Conservation (phyloP, 2,888 invertebrate genomes). For the Reticulitermes lucifugus region DNA sequence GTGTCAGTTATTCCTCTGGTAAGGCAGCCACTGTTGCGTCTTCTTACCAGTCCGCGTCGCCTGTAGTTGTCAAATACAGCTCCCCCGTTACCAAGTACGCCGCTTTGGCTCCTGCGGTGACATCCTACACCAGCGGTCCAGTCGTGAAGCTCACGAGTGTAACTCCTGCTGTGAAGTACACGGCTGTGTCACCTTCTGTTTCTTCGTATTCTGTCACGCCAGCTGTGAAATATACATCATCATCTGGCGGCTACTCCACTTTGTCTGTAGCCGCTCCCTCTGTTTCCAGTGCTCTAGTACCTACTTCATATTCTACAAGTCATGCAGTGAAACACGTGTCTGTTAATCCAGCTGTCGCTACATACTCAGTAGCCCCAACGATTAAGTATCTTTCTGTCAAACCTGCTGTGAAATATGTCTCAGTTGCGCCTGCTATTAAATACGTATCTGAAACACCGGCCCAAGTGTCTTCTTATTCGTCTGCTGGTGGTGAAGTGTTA, state of each 20-base stretch:
- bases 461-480: not conserved
- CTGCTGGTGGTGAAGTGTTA: not conserved
- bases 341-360: constrained; percentile 29
- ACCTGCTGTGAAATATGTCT: constrained; percentile 20
- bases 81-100: constrained; percentile 18
- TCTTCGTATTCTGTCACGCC: constrained; percentile 26
- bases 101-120: constrained; percentile 7
- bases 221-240: constrained; percentile 18
- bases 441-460: constrained; percentile 18
- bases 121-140: not conserved
- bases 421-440: constrained; percentile 20
- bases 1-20: not conserved
- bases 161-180: constrained; percentile 33
- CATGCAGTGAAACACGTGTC: not conserved
- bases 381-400: constrained; percentile 13
- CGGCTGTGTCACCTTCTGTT: constrained; percentile 2
- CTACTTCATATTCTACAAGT: constrained; percentile 18
- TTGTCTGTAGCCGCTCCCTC: not conserved
- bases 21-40: not conserved
- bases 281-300: not conserved
- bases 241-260: constrained; percentile 4
- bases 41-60: not conserved
- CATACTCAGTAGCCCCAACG: constrained; percentile 19
- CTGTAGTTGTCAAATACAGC: not conserved
- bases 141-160: constrained; percentile 12